Base-by-base conservation (phyloP, 2,888 invertebrate genomes). In the Agrotis segetum region DNA sequence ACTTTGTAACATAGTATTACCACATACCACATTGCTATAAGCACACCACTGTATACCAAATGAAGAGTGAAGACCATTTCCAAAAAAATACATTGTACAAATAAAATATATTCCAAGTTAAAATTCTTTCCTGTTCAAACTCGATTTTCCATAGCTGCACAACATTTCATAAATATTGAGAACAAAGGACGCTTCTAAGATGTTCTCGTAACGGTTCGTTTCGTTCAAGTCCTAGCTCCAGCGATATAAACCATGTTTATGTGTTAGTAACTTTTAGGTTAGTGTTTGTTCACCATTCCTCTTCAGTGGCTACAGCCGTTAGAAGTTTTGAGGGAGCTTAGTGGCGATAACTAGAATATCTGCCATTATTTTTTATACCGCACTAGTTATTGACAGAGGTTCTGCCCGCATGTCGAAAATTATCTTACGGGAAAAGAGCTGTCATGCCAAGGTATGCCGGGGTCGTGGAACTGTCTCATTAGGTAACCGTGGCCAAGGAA, bases 141-240 rank as follows among this genome's bases (percentile, higher is more conserved):
- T 67, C 81, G 63, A 82, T 81, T 75, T 63, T 67, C 53, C 19
- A 69, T 75, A 70, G 67, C 70, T 59, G 50, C 75, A 80, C 62
- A 66, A 71, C 61, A 73, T 74, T 81, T 81, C 73, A 81, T 74
- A 74, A 84, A 84, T 82, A 81, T 79, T 75, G 83, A 76, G 68
- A 77, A 81, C 75, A 84, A 79, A 81, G 71, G 82, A 82, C 66
- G 77, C 75, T 77, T 81, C 75, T 82, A 82, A 82, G 82, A 82
- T 64, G 34, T 72, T 70, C 72, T 34, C 71, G 72, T 73, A 52
- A 71, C 71, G 82, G 83, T 79, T 80, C 78, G 78, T 85, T 82
- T 71, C 71, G 58, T 60, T 62, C 66, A 75, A 55, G 74, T 58
- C 47, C 74, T 81, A 84, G 74, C 68, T 72, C 71, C 63, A 78